These are phyloP conservation scores for Xiphophorus birchmanni DNA, from an alignment of 2,797 vertebrate species.

Conservation along the genomic window DNA sequence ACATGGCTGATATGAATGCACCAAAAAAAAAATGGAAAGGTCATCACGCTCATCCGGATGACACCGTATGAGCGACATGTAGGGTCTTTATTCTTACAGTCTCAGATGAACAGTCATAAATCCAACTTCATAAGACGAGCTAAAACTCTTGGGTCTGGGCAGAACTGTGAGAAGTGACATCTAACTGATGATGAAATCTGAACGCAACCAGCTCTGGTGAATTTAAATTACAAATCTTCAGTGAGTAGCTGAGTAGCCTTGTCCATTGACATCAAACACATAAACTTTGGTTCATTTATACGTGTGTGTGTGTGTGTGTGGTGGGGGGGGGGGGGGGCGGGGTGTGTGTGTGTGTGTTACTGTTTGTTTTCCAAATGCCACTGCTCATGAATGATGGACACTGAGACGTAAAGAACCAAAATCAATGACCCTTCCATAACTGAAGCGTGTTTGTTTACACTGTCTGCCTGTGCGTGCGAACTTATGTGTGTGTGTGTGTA, in stretches of 20 bases:
- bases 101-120: slow-evolving; percentile 18
- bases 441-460: slow-evolving; percentile 36
- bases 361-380: slow-evolving; percentile 10
- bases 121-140: slow-evolving; percentile 45
- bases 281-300: slow-evolving; percentile 38
- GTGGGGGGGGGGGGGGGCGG: too few relatives aligned
- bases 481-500: slow-evolving; percentile 10
- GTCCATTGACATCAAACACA: slow-evolving; percentile 35
- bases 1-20: too few relatives aligned
- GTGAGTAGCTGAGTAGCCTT: slow-evolving; percentile 49
- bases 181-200: slow-evolving; percentile 63
- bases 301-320: neutral
- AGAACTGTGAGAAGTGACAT: slow-evolving; percentile 50
- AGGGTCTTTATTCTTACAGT: slow-evolving; percentile 20
- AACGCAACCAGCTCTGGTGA: slow-evolving; percentile 46
- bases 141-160: slow-evolving; percentile 53
- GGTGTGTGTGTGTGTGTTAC: neutral
- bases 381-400: slow-evolving; percentile 39
- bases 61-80: neutral
- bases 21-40: neutral
- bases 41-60: neutral
- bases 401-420: slow-evolving; percentile 33
- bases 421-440: slow-evolving; percentile 45
- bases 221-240: slow-evolving; percentile 50
- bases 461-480: slow-evolving; percentile 17